Evolutionary conservation across 2,113 vertebrate species (phyloP).

Genomic region (Aviceda subcristata): DNA sequence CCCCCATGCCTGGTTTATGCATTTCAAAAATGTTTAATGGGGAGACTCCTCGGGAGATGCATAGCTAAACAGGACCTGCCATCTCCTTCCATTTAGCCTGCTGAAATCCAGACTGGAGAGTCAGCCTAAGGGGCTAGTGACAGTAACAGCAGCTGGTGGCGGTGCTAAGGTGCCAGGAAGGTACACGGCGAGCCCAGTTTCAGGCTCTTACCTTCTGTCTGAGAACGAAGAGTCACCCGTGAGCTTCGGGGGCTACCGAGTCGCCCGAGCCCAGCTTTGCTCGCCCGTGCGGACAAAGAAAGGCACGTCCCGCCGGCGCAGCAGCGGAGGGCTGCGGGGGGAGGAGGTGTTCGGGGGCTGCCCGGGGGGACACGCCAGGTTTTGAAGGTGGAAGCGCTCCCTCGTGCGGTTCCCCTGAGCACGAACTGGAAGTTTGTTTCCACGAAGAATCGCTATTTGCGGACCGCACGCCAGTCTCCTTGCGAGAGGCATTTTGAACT

Average conservation of each 20-base stretch:
- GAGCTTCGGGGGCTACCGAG: background rate
- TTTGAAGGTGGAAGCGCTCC: background rate
- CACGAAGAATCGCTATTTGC: background rate
- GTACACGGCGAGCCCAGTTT: background rate
- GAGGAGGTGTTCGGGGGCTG: background rate
- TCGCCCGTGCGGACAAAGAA: rapidly evolving
- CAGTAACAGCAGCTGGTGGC: background rate
- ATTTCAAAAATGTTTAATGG: background rate
- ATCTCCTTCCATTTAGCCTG: background rate
- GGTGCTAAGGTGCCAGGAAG: background rate
- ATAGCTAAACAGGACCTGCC: background rate
- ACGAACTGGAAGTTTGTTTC: background rate
- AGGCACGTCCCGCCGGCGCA: background rate
- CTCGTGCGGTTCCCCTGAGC: background rate
- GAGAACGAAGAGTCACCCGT: background rate
- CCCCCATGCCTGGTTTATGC: background rate
- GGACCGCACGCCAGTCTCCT: too few relatives aligned
- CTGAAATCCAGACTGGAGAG: background rate
- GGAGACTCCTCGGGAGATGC: background rate
- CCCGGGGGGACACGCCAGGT: too few relatives aligned
- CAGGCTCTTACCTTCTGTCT: background rate
- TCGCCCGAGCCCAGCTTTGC: background rate
- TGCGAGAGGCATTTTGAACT: background rate
- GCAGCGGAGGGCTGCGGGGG: too few relatives aligned
- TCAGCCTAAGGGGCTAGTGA: background rate